Evolutionary conservation across 2,797 vertebrate genomes (phyloP).

Genomic region (Acropternis orthonyx): DNA sequence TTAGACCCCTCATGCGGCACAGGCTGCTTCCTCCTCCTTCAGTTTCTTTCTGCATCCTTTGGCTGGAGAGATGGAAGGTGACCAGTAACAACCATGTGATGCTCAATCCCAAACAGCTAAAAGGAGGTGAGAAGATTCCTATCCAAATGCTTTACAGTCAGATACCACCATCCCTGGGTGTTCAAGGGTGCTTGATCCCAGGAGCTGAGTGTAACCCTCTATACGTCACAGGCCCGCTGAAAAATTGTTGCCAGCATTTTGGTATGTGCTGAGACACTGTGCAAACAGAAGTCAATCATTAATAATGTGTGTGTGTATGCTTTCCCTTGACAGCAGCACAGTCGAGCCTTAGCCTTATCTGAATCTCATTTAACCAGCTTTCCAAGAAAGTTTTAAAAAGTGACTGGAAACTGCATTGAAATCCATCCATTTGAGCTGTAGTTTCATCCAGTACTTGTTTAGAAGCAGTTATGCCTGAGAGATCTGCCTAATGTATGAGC

Average conservation of each 20-base stretch:
- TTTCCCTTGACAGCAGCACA: not conserved
- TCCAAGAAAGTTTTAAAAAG: not conserved
- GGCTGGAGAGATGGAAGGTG: not conserved
- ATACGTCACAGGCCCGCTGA: not conserved
- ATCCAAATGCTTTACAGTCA: fast-evolving
- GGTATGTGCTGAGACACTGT: not conserved
- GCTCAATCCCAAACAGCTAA: not conserved
- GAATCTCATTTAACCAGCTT: not conserved
- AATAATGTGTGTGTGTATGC: not conserved
- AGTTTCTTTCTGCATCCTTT: not conserved
- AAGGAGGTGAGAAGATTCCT: not conserved
- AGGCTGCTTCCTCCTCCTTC: not conserved
- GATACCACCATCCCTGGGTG: not conserved
- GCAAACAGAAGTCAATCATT: not conserved
- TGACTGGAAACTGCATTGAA: not conserved
- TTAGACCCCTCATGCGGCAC: not conserved
- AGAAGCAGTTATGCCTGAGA: not conserved
- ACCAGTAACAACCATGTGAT: not conserved
- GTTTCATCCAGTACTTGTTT: constrained; percentile 27
- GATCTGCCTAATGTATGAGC: not conserved
- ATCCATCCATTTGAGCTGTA: not conserved
- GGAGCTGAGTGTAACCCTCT: not conserved
- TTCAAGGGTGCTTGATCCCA: not conserved
- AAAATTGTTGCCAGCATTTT: not conserved
- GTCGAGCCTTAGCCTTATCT: not conserved